Evolutionary conservation across 2,797 vertebrate genomes (phyloP).

Genomic region (Chiroxiphia lanceolata): DNA sequence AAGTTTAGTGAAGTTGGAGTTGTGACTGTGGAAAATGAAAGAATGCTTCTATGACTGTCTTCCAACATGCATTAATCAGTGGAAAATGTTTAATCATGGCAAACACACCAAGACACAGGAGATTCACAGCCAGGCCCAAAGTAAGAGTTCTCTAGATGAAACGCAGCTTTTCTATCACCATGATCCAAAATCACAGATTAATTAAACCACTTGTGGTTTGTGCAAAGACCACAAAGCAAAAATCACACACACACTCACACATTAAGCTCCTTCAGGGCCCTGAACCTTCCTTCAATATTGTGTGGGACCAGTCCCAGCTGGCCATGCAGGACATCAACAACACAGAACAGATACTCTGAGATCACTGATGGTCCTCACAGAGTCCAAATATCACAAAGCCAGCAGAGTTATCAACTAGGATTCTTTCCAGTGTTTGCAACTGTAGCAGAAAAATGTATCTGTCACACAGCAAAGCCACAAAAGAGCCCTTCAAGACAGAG

Average conservation of each 20-base stretch:
- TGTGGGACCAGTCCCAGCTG: neutral
- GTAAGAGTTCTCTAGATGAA: neutral
- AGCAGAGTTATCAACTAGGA: neutral
- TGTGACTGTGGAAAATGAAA: conserved; percentile 32
- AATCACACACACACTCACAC: too few species aligned
- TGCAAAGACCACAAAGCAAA: neutral
- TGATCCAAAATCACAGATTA: neutral
- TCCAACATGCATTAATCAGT: neutral
- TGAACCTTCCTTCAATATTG: neutral
- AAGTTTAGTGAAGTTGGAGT: conserved; percentile 22
- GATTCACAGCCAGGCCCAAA: neutral
- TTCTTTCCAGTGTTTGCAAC: neutral
- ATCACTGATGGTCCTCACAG: neutral
- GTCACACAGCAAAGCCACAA: neutral
- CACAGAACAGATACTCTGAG: neutral
- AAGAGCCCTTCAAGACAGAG: neutral
- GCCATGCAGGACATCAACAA: neutral
- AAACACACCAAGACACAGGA: neutral
- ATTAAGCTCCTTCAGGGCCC: neutral
- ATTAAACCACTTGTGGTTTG: neutral
- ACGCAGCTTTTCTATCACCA: neutral
- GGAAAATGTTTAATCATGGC: conserved; percentile 42
- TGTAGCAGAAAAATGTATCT: neutral
- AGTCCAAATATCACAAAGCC: neutral
- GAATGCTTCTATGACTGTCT: neutral